Conservation (phyloP, 2,888 invertebrate genomes). For the Elysia crispata region DNA sequence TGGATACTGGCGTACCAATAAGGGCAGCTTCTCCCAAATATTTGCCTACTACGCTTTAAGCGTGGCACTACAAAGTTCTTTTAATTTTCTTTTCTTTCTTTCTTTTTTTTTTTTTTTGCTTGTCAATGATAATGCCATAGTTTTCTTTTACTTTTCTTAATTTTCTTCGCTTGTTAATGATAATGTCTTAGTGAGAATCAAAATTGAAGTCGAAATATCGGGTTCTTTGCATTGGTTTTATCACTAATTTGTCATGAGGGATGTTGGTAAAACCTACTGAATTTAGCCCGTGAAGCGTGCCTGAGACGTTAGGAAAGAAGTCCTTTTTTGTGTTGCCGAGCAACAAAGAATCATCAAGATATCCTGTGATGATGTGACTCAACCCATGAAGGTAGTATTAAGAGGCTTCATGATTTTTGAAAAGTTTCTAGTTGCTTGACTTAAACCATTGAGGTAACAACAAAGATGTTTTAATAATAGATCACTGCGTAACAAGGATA, state of each 20-base stretch:
- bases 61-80: no score
- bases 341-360: constrained; percentile 29
- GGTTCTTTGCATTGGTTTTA: constrained; percentile 12
- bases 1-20: constrained; percentile 38
- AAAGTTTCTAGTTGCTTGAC: constrained; percentile 43
- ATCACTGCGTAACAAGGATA: constrained; percentile 29
- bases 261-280: constrained; percentile 38
- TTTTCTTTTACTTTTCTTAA: not conserved
- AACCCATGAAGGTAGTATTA: constrained; percentile 2
- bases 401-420: constrained; percentile 48
- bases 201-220: constrained; percentile 26
- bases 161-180: not conserved
- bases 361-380: constrained; percentile 12
- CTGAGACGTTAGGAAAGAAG: not conserved
- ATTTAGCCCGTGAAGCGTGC: constrained; percentile 14
- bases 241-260: constrained; percentile 35
- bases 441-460: constrained; percentile 44
- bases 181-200: not conserved
- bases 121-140: not conserved
- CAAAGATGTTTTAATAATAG: no score
- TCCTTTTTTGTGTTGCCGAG: not conserved
- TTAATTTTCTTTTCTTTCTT: no score
- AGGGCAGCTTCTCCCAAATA: not conserved
- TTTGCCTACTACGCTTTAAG: no score
- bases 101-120: not conserved